phyloP scores from a whole-genome alignment of 2,113 vertebrate genomes.

The Scophthalmus maximus region DNA sequence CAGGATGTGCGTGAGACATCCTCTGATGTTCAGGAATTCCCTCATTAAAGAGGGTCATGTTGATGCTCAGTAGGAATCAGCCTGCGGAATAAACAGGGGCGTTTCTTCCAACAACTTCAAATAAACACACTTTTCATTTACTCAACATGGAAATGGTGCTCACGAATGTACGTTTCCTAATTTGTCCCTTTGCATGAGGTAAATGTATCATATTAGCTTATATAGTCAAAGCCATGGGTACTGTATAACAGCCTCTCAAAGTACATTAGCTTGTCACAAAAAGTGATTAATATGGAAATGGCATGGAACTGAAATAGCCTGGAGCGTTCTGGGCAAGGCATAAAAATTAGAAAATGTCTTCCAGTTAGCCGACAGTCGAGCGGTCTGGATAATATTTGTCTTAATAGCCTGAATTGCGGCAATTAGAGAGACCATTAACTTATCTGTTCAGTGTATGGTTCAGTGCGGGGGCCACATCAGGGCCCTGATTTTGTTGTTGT shows the following conservation, averaged over 20 bases:
- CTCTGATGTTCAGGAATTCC: conserved; percentile 79
- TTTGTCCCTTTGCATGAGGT: conserved; percentile 8
- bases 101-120: conserved; percentile 60
- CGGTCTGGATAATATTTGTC: conserved; percentile 54
- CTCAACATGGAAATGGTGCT: conserved; percentile 57
- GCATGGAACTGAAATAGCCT: conserved; percentile 15
- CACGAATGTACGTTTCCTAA: conserved; percentile 48
- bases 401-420: conserved; percentile 57
- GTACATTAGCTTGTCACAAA: conserved; percentile 11
- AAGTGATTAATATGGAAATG: conserved; percentile 41
- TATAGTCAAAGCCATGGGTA: background rate
- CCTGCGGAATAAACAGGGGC: conserved; percentile 75
- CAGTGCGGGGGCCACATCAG: conserved; percentile 57
- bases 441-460: conserved; percentile 68
- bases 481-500: conserved; percentile 67
- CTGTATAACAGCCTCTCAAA: background rate
- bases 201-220: background rate
- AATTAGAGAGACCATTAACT: conserved; percentile 64
- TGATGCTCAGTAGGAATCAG: conserved; percentile 71
- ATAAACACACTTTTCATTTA: conserved; percentile 73
- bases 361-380: conserved; percentile 30
- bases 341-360: conserved; percentile 49
- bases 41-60: conserved; percentile 77
- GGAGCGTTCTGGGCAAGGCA: conserved; percentile 29
- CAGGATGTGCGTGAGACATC: conserved; percentile 80